Conservation (phyloP, 2,797 vertebrate species). For the Mus caroli region DNA sequence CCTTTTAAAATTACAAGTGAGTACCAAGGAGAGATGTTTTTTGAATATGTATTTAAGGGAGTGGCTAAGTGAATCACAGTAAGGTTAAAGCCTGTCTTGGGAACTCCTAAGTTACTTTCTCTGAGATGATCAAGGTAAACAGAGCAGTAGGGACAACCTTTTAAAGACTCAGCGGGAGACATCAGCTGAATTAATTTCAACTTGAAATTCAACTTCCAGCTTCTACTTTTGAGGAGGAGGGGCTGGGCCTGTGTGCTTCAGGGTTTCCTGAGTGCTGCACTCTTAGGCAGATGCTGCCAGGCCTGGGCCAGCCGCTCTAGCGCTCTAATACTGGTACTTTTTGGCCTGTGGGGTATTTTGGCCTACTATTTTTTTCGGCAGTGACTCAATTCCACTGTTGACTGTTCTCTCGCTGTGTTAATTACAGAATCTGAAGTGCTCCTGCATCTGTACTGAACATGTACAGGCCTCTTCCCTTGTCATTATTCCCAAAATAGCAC, state of each 20-base stretch:
- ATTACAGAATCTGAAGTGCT: background rate
- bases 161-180: background rate
- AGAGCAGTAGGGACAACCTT: background rate
- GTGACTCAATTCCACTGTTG: background rate
- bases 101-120: background rate
- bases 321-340: background rate
- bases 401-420: background rate
- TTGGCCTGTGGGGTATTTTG: background rate
- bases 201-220: conserved; percentile 1
- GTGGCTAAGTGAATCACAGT: conserved; percentile 13
- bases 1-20: conserved; percentile 25
- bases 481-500: background rate
- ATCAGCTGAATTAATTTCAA: background rate
- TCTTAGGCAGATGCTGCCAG: background rate
- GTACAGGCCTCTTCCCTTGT: background rate
- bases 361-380: background rate
- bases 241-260: background rate
- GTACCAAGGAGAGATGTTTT: background rate
- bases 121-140: background rate
- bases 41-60: conserved; percentile 8
- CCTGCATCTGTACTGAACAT: background rate
- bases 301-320: background rate
- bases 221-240: background rate
- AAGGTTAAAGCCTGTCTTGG: background rate
- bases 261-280: background rate